phyloP scores from a whole-genome alignment of 2,888 invertebrate genomes.

The Heteromyza rotundicornis region DNA sequence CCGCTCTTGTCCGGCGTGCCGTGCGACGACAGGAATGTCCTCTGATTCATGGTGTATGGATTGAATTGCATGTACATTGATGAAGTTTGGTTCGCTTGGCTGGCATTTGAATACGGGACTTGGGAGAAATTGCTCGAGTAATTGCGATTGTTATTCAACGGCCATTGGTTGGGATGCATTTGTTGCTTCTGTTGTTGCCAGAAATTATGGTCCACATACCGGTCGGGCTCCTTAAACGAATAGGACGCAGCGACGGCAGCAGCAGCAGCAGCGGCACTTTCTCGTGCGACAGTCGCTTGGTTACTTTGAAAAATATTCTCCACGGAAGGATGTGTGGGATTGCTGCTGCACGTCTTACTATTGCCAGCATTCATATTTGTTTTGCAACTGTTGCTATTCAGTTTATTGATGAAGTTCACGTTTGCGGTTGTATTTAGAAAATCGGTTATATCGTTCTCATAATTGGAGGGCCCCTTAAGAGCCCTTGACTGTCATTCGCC shows the following conservation, averaged over 20 bases:
- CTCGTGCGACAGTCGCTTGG: slow-evolving; percentile 36
- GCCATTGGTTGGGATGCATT: slow-evolving; percentile 23
- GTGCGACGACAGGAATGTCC: slow-evolving; percentile 28
- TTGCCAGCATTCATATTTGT: slow-evolving; percentile 20
- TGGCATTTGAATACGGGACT: slow-evolving; percentile 31
- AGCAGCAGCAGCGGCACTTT: slow-evolving; percentile 29
- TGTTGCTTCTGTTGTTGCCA: slow-evolving; percentile 44
- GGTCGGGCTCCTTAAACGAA: slow-evolving; percentile 29
- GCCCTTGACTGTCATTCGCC: slow-evolving; percentile 68
- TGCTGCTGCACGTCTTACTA: too few relatives aligned
- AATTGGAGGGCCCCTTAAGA: slow-evolving; percentile 60
- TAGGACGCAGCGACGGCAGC: slow-evolving; percentile 20
- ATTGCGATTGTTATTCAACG: slow-evolving; percentile 28
- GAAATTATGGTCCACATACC: slow-evolving; percentile 45
- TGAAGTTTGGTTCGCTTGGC: slow-evolving; percentile 44
- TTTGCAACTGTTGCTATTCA: slow-evolving; percentile 33
- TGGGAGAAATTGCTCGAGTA: slow-evolving; percentile 26
- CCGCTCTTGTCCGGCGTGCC: slow-evolving; percentile 11
- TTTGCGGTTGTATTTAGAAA: slow-evolving; percentile 28
- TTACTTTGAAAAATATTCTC: slow-evolving; percentile 47
- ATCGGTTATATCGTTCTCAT: slow-evolving; percentile 31
- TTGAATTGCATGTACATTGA: slow-evolving; percentile 52
- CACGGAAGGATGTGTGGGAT: slow-evolving; percentile 26
- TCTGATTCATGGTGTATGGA: slow-evolving; percentile 46
- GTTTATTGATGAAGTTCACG: slow-evolving; percentile 28